Conservation (phyloP, 2,113 vertebrate genomes). For the Scophthalmus maximus region DNA sequence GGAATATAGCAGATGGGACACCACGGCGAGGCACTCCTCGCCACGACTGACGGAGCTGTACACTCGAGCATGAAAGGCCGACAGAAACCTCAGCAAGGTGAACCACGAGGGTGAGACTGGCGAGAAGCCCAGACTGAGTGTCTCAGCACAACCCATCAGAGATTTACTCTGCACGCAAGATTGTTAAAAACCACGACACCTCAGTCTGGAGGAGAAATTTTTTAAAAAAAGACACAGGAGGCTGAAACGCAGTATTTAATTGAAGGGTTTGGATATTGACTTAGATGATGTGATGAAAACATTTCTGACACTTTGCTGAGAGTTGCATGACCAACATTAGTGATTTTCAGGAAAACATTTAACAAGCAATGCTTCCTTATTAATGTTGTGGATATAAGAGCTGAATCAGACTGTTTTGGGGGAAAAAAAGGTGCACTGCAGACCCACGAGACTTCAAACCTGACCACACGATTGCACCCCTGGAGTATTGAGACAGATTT, state of each 20-base stretch:
- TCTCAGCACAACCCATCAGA: neutral
- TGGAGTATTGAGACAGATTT: conserved; percentile 20
- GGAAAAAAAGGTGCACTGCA: neutral
- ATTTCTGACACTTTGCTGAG: neutral
- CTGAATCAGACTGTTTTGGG: conserved; percentile 28
- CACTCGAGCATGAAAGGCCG: neutral
- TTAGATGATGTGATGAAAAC: neutral
- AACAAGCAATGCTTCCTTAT: conserved; percentile 1
- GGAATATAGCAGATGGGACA: conserved; percentile 45
- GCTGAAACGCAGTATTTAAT: neutral
- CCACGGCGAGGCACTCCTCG: conserved; percentile 22
- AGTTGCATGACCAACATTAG: neutral
- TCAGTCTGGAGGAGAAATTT: neutral
- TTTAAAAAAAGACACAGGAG: neutral
- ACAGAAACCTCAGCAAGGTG: conserved; percentile 47
- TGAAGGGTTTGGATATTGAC: conserved; percentile 4
- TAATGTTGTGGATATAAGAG: conserved; percentile 29
- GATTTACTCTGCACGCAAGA: conserved; percentile 2
- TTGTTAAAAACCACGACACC: neutral
- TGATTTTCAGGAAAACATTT: conserved; percentile 10
- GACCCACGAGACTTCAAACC: conserved; percentile 9
- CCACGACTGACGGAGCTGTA: conserved; percentile 7
- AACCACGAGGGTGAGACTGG: conserved; percentile 55
- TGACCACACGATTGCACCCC: conserved; percentile 38
- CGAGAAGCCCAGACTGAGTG: conserved; percentile 46